Base-by-base conservation (phyloP, 2,797 vertebrate genomes). In the Poeciliopsis gracilis region DNA sequence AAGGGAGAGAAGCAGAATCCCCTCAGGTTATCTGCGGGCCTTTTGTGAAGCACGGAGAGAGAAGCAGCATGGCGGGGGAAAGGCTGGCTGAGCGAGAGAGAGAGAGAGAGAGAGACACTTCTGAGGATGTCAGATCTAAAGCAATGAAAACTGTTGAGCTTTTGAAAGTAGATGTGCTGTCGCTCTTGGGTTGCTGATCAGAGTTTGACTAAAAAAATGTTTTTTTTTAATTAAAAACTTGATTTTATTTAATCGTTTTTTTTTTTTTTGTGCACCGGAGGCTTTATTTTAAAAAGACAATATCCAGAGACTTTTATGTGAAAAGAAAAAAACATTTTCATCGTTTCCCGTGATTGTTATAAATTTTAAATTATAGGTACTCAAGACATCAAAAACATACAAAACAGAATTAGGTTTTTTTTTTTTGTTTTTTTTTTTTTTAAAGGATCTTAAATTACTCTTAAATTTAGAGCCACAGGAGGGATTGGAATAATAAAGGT, bases 1-100 rank as follows among this genome's bases (percentile, higher is more conserved):
- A 90, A 81, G 86, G 78, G 84, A 88, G 79, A 85, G 79, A 74
- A 81, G 78, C 55, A 4, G 76, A 88, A 90, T 90, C 89, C 88
- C 88, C 84, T 82, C 74, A 49, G 83, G 84, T 90, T 89, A 90
- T 90, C 87, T 89, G 25, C 81, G 73, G 72, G 66, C 78, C 89
- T 90, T 88, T 89, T 67, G 75, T 90, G 86, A 84, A 91, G 76
- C 46, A 77, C 59, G 71, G 76, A 43, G 46, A 55, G 78, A 82
- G 45, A 77, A 80, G 78, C 73, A 53, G 36, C 1, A 51, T 23
- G 72, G 75, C 41, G 57, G 66, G 72, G 61, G 73, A 46, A 79
- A 81, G 76, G 70, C 33, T 63, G 82, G 86, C 72, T 78, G 77
- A 86, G 75, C 83, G 77, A 46, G 47, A 49, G 18, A 38, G 30